Evolutionary conservation across 2,888 invertebrate species (phyloP).

Genomic region (Coronaproctus castanopsis): DNA sequence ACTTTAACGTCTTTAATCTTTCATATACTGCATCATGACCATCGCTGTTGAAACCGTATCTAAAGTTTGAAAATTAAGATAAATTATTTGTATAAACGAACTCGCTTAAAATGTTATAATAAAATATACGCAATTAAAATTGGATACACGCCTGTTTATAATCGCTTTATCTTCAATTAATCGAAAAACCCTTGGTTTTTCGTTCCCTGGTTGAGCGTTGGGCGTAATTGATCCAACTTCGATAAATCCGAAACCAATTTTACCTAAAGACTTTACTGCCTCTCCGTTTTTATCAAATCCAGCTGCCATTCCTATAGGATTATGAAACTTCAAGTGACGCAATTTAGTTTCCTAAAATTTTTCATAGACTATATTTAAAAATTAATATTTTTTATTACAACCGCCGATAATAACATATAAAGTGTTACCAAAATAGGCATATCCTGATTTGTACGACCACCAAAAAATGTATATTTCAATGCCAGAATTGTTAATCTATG

Average conservation of each 20-base stretch:
- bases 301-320: conserved; percentile 94
- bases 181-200: conserved; percentile 79
- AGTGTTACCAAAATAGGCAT: conserved; percentile 39
- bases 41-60: conserved; percentile 88
- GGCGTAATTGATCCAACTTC: conserved; percentile 96
- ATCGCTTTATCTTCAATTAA: conserved; percentile 65
- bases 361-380: not conserved
- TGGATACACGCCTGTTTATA: conserved; percentile 86
- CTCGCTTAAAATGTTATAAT: too few relatives aligned
- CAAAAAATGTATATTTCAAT: conserved; percentile 53
- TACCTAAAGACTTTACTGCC: conserved; percentile 57
- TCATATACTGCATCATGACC: conserved; percentile 59
- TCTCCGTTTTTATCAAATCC: conserved; percentile 97
- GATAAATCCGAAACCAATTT: conserved; percentile 81
- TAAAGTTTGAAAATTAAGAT: conserved; percentile 25
- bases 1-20: conserved; percentile 38
- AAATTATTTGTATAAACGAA: too few relatives aligned
- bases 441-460: conserved; percentile 39
- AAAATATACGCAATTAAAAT: too few relatives aligned
- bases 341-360: conserved; percentile 42
- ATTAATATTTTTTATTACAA: too few relatives aligned
- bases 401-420: not conserved
- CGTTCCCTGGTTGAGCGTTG: conserved; percentile 76
- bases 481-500: conserved; percentile 57
- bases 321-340: conserved; percentile 49